These are phyloP conservation scores for Acronicta aceris DNA, from an alignment of 2,888 invertebrate species.

Conservation along the genomic window DNA sequence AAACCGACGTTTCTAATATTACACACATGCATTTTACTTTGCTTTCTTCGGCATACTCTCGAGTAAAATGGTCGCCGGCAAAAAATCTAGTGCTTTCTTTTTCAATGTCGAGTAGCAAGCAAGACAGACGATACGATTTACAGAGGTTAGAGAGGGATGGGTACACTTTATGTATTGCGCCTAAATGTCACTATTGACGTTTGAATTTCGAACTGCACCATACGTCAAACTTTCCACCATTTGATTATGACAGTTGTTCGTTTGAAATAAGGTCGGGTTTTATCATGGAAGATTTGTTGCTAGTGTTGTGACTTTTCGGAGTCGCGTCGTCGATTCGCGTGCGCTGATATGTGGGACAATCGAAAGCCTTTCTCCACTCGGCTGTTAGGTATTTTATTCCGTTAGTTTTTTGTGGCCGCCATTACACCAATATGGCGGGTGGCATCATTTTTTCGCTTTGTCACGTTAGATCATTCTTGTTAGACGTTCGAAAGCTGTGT, in stretches of 20 bases:
- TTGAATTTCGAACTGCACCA: slow-evolving; percentile 70
- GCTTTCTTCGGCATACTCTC: slow-evolving; percentile 88
- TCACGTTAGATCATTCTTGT: slow-evolving; percentile 89
- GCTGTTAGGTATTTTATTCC: slow-evolving; percentile 88
- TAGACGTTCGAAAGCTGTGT: slow-evolving; percentile 85
- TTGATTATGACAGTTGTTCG: slow-evolving; percentile 71
- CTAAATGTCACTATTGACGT: slow-evolving; percentile 69
- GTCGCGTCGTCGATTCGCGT: slow-evolving; percentile 80
- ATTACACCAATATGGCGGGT: slow-evolving; percentile 86
- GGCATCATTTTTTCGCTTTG: slow-evolving; percentile 88
- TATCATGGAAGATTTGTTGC: slow-evolving; percentile 54
- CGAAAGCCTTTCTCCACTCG: slow-evolving; percentile 89
- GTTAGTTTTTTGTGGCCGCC: slow-evolving; percentile 88
- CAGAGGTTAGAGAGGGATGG: slow-evolving; percentile 70
- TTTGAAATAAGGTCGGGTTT: slow-evolving; percentile 72
- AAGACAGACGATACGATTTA: slow-evolving; percentile 63
- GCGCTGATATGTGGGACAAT: slow-evolving; percentile 88
- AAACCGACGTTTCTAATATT: slow-evolving; percentile 86
- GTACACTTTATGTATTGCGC: slow-evolving; percentile 73
- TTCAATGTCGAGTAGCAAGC: slow-evolving; percentile 81
- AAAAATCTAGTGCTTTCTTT: slow-evolving; percentile 87
- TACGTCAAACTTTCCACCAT: slow-evolving; percentile 75
- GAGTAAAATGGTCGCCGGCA: slow-evolving; percentile 77
- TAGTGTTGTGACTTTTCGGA: slow-evolving; percentile 75
- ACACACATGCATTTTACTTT: slow-evolving; percentile 86